A percentile compares a stretch with the other conserved stretches of the same genome.
Evolutionary conservation across 92 coral and sea anemone genomes (phyloP).

Genomic region (Siderastrea radians): DNA sequence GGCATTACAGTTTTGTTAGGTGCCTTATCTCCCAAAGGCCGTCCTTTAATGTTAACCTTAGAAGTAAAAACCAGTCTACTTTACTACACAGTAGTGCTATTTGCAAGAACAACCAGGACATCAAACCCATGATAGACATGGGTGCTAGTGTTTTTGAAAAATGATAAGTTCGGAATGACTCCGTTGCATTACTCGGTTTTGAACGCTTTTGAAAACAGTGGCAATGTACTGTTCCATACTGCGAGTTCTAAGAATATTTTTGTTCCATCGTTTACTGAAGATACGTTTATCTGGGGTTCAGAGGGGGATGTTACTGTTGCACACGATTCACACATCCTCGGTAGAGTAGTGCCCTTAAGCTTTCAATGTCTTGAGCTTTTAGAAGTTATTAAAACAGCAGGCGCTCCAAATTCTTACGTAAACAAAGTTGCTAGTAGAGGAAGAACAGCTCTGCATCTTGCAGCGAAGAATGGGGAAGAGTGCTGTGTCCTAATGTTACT

Average conservation of each 20-base stretch:
- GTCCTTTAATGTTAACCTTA: constrained; percentile 1
- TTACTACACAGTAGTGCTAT: constrained; percentile 56
- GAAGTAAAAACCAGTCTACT: constrained; percentile 59
- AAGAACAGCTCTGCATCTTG: constrained; percentile 71
- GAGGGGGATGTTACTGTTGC: neutral
- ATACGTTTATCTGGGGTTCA: constrained; percentile 2
- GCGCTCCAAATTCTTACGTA: neutral
- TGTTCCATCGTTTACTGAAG: neutral
- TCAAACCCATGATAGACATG: constrained; percentile 25
- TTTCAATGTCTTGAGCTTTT: constrained; percentile 13
- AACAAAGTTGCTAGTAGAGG: constrained; percentile 41
- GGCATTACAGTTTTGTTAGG: constrained; percentile 58
- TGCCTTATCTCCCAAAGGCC: constrained; percentile 29
- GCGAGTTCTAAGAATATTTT: neutral
- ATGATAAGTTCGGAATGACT: constrained; percentile 53
- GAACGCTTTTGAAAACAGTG: neutral
- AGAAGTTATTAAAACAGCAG: neutral
- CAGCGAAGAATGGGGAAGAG: constrained; percentile 55
- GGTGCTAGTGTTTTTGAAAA: constrained; percentile 14
- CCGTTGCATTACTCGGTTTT: constrained; percentile 59
- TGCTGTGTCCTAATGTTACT: constrained; percentile 11
- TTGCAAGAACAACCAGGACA: constrained; percentile 20
- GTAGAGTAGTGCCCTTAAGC: neutral
- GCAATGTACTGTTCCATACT: neutral
- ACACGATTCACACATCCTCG: neutral